Percentiles rank a stretch among this genome's conserved stretches.
These are phyloP conservation scores for Hedya salicella DNA, from an alignment of 2,888 invertebrate genomes.

Conservation along the genomic window DNA sequence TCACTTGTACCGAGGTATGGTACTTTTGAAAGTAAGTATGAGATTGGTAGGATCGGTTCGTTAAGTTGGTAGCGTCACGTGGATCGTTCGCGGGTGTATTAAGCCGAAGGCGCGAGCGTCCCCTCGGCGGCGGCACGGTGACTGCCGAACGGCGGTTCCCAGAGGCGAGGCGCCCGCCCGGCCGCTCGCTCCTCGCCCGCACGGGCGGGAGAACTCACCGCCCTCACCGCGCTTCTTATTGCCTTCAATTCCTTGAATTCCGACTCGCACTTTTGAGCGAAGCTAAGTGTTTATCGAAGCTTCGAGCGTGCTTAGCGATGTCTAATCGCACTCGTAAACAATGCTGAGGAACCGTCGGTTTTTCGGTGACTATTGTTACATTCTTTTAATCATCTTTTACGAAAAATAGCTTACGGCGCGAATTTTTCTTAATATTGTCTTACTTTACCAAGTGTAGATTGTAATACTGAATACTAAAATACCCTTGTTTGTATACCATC, in stretches of 20 bases:
- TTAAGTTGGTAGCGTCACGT: conserved; percentile 29
- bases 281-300: conserved; percentile 63
- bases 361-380: neutral
- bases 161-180: conserved; percentile 51
- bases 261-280: conserved; percentile 62
- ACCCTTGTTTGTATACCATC: neutral
- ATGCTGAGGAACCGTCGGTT: neutral
- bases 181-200: conserved; percentile 58
- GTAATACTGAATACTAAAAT: neutral
- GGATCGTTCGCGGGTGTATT: conserved; percentile 16
- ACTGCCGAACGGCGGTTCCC: conserved; percentile 53
- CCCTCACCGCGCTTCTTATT: conserved; percentile 64
- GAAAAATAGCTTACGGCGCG: neutral
- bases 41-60: conserved; percentile 2
- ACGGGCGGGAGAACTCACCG: conserved; percentile 71
- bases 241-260: conserved; percentile 67
- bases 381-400: neutral
- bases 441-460: neutral
- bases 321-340: conserved; percentile 53
- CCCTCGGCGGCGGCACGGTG: conserved; percentile 48
- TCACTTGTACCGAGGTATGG: conserved; percentile 10
- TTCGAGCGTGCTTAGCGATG: conserved; percentile 53
- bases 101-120: conserved; percentile 46
- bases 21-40: neutral
- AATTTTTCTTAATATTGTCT: neutral